Conservation (phyloP, 1,140 invertebrate genomes). For the Eumaeus atala region DNA sequence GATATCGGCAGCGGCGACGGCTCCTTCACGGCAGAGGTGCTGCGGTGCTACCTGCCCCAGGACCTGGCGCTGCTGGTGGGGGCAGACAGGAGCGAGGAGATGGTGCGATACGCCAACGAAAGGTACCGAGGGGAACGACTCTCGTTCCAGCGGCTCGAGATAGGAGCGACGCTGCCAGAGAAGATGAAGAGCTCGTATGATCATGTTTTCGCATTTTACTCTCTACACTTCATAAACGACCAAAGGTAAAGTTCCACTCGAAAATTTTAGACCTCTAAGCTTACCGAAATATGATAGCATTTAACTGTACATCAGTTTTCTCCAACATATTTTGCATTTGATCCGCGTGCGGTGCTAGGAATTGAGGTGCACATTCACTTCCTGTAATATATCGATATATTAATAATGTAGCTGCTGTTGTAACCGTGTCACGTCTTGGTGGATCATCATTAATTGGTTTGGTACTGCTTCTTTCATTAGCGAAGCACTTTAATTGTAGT, state of each 20-base stretch:
- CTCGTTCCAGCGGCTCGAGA: neutral
- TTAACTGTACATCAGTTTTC: too few species aligned
- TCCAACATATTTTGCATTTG: too few species aligned
- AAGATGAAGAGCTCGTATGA: neutral
- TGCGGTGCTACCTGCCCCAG: neutral
- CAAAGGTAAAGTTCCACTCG: too few species aligned
- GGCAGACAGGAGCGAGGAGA: neutral
- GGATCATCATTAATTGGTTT: too few species aligned
- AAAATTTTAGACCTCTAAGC: neutral
- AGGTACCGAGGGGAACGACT: neutral
- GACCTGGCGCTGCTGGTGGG: neutral
- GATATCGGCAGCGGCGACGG: constrained; percentile 7
- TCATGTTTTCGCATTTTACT: neutral
- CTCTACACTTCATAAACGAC: neutral
- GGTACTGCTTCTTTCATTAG: too few species aligned
- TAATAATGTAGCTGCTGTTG: too few species aligned
- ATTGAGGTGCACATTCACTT: too few species aligned
- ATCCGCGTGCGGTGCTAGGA: too few species aligned
- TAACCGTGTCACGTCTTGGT: too few species aligned
- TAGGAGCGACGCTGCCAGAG: neutral
- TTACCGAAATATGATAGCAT: neutral
- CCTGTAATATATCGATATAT: too few species aligned
- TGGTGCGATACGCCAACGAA: constrained; percentile 3
- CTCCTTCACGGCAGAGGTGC: neutral
- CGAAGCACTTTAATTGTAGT: too few species aligned